These are phyloP conservation scores for Tichodroma muraria DNA, from an alignment of 2,113 vertebrate species.

Conservation along the genomic window DNA sequence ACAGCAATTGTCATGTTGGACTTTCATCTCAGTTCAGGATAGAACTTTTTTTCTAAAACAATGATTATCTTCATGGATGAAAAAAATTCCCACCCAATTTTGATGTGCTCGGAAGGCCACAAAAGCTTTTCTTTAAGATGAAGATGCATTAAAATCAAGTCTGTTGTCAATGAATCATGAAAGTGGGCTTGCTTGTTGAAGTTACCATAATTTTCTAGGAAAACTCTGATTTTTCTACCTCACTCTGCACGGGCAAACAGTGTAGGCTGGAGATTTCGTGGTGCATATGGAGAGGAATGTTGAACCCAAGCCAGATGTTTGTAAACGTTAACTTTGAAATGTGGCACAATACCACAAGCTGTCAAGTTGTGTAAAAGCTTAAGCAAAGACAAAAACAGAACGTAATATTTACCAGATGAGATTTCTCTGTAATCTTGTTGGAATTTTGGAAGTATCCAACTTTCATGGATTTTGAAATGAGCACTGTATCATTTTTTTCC, in stretches of 20 bases:
- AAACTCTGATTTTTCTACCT: slow-evolving; percentile 68
- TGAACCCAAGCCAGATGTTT: slow-evolving; percentile 76
- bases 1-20: neutral
- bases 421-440: slow-evolving; percentile 80
- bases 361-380: slow-evolving; percentile 80
- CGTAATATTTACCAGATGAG: slow-evolving; percentile 88
- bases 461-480: slow-evolving; percentile 80
- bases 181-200: neutral
- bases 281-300: slow-evolving; percentile 67
- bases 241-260: slow-evolving; percentile 50
- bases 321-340: slow-evolving; percentile 78
- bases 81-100: neutral
- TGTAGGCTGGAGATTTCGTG: slow-evolving; percentile 56
- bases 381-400: slow-evolving; percentile 80
- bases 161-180: neutral
- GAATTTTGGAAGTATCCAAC: slow-evolving; percentile 83
- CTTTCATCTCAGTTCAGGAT: neutral
- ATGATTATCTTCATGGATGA: neutral
- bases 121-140: neutral
- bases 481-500: slow-evolving; percentile 56
- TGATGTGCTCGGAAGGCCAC: neutral
- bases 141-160: neutral
- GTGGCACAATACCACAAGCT: slow-evolving; percentile 80
- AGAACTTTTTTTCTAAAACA: neutral
- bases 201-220: slow-evolving; percentile 48